These are phyloP conservation scores for Caretta caretta DNA, from an alignment of 2,113 vertebrate genomes.

Conservation along the genomic window DNA sequence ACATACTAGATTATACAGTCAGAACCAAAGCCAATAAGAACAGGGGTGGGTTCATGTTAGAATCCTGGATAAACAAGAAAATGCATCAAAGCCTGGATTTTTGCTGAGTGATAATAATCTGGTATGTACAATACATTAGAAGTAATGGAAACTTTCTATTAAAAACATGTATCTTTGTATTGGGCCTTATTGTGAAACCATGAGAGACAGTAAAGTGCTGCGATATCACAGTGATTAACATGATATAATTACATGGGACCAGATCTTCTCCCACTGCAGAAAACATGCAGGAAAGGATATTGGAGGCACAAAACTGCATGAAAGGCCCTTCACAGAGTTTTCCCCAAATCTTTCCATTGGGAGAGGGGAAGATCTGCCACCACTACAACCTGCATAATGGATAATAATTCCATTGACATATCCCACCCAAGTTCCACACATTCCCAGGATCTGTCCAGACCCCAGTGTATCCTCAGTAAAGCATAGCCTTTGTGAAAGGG, in stretches of 20 bases:
- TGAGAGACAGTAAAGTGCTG: not conserved
- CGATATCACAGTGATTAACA: not conserved
- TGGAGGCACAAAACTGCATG: not conserved
- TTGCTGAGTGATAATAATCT: conserved; percentile 42
- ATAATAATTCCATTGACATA: not conserved
- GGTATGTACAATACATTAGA: conserved; percentile 45
- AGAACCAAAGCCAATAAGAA: not conserved
- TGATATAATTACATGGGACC: not conserved
- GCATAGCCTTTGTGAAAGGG: not conserved
- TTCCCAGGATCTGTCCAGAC: not conserved
- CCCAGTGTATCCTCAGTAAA: not conserved
- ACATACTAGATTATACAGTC: not conserved
- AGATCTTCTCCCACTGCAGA: not conserved
- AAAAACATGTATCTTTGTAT: conserved; percentile 35
- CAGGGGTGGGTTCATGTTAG: not conserved
- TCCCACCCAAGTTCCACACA: rapidly evolving
- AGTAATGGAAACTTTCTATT: conserved; percentile 50
- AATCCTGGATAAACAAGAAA: conserved; percentile 14
- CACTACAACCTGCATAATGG: not conserved
- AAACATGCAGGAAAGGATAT: not conserved
- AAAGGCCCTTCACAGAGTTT: not conserved
- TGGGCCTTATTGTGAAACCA: not conserved
- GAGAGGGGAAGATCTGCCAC: not conserved
- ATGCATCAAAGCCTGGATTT: conserved; percentile 3
- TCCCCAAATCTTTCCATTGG: not conserved